Conservation (phyloP, 2,888 invertebrate species). For the Lepidonotus clava region DNA sequence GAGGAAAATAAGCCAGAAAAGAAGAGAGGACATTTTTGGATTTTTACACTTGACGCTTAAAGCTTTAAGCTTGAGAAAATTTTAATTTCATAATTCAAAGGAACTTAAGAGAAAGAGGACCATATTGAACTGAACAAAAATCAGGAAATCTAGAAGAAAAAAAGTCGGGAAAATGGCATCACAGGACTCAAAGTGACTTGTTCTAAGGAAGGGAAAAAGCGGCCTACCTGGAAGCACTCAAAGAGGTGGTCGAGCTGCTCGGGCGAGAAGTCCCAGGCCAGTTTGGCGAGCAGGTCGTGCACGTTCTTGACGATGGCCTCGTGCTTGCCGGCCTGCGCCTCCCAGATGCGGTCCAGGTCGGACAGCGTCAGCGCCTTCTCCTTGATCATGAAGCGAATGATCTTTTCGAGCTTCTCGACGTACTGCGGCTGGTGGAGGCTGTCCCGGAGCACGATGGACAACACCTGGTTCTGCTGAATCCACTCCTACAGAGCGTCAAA, state of each 20-base stretch:
- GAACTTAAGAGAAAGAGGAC: too few species aligned
- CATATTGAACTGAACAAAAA: too few species aligned
- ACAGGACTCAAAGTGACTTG: too few species aligned
- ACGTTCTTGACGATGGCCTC: conserved; percentile 98
- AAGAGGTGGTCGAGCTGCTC: conserved; percentile 98
- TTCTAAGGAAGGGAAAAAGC: too few species aligned
- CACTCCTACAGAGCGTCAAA: conserved; percentile 85
- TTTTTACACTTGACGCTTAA: too few species aligned
- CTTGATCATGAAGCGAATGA: conserved; percentile 97
- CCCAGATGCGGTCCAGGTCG: conserved; percentile 97
- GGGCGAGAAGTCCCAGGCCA: conserved; percentile 99
- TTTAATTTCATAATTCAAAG: too few species aligned
- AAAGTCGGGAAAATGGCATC: too few species aligned
- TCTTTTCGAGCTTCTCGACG: conserved; percentile 98
- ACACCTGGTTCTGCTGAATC: conserved; percentile 96
- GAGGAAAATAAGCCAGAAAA: too few species aligned
- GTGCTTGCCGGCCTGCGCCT: conserved; percentile 97
- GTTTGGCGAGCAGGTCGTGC: conserved; percentile 95
- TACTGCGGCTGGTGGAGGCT: conserved; percentile 97
- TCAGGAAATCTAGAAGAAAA: too few species aligned
- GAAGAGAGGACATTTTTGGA: too few species aligned
- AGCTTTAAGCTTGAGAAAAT: too few species aligned
- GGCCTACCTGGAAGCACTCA: conserved; percentile 95
- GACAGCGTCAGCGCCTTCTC: conserved; percentile 89
- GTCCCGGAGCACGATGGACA: conserved; percentile 96